Conservation (phyloP, 2,888 invertebrate species). For the Epirrhoe tristata region DNA sequence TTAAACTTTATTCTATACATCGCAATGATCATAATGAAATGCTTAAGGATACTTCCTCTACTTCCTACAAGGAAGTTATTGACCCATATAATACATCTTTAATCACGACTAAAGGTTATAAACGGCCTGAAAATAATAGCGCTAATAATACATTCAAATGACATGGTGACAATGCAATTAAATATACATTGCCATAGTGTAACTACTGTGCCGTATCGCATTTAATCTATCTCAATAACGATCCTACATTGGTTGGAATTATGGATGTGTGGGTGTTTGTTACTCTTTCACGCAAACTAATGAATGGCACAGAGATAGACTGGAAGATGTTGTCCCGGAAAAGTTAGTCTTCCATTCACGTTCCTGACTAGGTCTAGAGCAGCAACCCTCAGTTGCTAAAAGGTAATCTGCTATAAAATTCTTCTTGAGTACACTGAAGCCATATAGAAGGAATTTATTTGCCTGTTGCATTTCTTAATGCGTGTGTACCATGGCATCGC, state of each 20-base stretch:
- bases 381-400: too few species aligned
- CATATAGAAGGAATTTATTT: too few species aligned
- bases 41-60: slow-evolving; percentile 31
- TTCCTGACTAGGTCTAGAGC: too few species aligned
- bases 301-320: too few species aligned
- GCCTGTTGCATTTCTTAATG: slow-evolving; percentile 8
- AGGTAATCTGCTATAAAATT: too few species aligned
- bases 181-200: slow-evolving; percentile 11
- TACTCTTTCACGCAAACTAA: too few species aligned
- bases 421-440: too few species aligned
- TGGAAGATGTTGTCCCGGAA: too few species aligned
- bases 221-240: background rate
- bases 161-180: slow-evolving; percentile 30
- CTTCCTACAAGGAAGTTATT: slow-evolving; percentile 40
- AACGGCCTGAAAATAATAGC: slow-evolving; percentile 32
- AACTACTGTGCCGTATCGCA: slow-evolving; percentile 7
- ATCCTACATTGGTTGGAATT: too few species aligned
- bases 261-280: too few species aligned
- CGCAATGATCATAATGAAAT: slow-evolving; percentile 25
- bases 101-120: slow-evolving; percentile 36
- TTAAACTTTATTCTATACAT: slow-evolving; percentile 1
- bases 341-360: too few species aligned
- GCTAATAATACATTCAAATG: slow-evolving; percentile 16
- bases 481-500: slow-evolving; percentile 24
- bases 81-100: slow-evolving; percentile 30